Conservation (phyloP, 2,797 vertebrate genomes). For the Intellagama lesueurii region DNA sequence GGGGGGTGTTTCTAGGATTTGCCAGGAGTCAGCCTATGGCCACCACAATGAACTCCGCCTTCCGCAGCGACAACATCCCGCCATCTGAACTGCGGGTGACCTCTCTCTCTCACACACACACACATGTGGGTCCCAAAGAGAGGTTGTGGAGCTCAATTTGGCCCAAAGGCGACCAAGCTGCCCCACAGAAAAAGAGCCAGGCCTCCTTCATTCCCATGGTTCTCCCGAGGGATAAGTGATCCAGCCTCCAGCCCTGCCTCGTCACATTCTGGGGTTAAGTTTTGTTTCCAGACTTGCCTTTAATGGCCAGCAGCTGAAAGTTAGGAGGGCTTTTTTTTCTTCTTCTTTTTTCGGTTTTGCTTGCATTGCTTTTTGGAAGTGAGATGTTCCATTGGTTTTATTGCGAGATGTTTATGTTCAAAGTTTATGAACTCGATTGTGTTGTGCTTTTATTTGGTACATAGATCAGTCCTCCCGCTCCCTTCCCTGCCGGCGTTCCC, state of each 20-base stretch:
- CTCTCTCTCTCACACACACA: too few species aligned
- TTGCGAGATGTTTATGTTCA: background rate
- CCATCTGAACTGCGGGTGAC: too few species aligned
- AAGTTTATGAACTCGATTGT: background rate
- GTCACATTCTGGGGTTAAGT: background rate
- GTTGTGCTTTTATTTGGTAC: background rate
- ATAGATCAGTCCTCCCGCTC: background rate
- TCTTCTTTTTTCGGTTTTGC: background rate
- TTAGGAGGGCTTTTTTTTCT: background rate
- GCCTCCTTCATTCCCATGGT: background rate
- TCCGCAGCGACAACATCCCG: too few species aligned
- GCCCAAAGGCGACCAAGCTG: background rate
- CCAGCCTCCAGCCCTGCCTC: background rate
- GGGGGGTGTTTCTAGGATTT: background rate
- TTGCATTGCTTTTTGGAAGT: background rate
- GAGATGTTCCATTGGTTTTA: too few species aligned
- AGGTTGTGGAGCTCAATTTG: too few species aligned
- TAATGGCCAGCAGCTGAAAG: background rate
- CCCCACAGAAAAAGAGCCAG: too few species aligned
- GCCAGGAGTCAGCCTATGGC: too few species aligned
- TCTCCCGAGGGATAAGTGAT: background rate
- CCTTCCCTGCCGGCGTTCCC: accelerated
- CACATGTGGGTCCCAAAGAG: too few species aligned
- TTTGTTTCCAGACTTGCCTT: background rate
- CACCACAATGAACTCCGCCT: background rate